Evolutionary conservation across 2,113 vertebrate genomes (phyloP).

Genomic region (Nannospalax galili): DNA sequence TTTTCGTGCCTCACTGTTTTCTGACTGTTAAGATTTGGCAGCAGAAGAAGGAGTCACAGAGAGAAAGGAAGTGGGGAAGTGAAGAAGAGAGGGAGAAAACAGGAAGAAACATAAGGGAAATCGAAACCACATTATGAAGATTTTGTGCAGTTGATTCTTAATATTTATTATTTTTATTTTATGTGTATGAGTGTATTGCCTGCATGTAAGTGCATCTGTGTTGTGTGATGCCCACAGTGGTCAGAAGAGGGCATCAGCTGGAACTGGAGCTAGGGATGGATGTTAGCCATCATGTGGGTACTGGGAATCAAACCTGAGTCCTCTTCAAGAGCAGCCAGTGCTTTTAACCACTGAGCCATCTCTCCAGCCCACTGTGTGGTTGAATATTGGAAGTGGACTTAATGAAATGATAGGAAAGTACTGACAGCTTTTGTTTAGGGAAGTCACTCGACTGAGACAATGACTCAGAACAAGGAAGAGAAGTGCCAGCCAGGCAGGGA

Average conservation of each 20-base stretch:
- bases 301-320: too few relatives aligned
- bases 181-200: too few relatives aligned
- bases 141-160: neutral
- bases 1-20: neutral
- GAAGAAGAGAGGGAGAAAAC: neutral
- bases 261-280: too few relatives aligned
- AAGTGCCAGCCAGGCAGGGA: neutral
- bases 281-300: too few relatives aligned
- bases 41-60: too few relatives aligned
- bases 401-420: neutral
- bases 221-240: too few relatives aligned
- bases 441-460: slow-evolving; percentile 2
- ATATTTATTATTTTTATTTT: too few relatives aligned
- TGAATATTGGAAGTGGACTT: neutral
- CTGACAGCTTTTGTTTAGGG: neutral
- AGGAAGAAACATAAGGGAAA: neutral
- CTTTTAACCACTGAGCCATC: too few relatives aligned
- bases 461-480: slow-evolving; percentile 10
- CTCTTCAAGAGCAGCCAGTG: too few relatives aligned
- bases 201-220: too few relatives aligned
- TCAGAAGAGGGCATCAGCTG: too few relatives aligned
- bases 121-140: neutral
- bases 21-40: neutral
- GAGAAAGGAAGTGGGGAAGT: neutral
- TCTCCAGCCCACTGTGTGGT: too few relatives aligned